Base-by-base conservation (phyloP, 1,140 invertebrate genomes). In the Mycetomoellerius zeteki region DNA sequence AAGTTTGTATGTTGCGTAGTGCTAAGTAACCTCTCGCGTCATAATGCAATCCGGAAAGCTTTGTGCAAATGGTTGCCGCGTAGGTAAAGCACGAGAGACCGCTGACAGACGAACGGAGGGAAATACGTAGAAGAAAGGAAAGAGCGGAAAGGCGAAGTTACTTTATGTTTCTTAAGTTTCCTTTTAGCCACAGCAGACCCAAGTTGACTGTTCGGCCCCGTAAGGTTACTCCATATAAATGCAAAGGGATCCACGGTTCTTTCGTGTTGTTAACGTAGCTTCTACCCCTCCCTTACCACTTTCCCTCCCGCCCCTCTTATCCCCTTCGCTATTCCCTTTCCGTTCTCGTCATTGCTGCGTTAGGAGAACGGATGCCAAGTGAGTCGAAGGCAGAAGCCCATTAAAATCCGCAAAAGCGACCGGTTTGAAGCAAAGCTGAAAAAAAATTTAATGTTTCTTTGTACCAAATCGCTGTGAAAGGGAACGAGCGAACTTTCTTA, bases 91-190 rank as follows among this genome's bases (percentile, higher is more conserved):
- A 80, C 72, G 67, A 58, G 77, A 81, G 56, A 85, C 37, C n/a
- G 89, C 60, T 67, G 71, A 72, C 85, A 90, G 85, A 78, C 76
- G 71, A 58, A 67, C 62, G 85, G 54, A 69, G 21, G 64, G 47
- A 90, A 75, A 73, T 80, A 80, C 65, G 65, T 73, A 87, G 87
- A 85, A 75, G 89, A 77, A 85, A 81, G 81, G 85, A 76, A 85
- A 85, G 82, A 80, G 89, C 78, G 80, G 88, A 91, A 89, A 92
- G 89, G 81, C 88, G 89, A 92, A 92, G 91, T 92, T 92, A 92
- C 90, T 92, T 92, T 92, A 92, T 91, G 91, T 89, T 92, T 90
- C 91, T 92, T 88, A 93, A 93, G 91, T 92, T 93, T 92, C 89
- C 91, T 89, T 92, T 92, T 81, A 88, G 86, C 73, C 69, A 85